A percentile compares a stretch with the other conserved stretches of the same genome.
Evolutionary conservation across 1,140 invertebrate species (phyloP).

Genomic region (Subanguina moxae): DNA sequence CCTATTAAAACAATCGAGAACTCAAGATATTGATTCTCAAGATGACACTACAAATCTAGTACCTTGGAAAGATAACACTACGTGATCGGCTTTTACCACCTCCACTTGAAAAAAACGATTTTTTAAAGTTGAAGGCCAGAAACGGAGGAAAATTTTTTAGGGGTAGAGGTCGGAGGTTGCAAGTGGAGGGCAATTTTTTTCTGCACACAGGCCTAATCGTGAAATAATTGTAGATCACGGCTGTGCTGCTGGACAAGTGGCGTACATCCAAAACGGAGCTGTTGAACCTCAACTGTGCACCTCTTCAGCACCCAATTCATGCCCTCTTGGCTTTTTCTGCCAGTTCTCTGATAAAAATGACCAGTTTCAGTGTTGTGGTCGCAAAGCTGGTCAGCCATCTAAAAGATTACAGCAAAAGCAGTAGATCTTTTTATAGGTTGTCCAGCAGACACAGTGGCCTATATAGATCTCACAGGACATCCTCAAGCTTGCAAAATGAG

Average conservation of each 20-base stretch:
- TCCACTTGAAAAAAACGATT: conserved; percentile 7
- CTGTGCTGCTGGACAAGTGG: conserved; percentile 48
- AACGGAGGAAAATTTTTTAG: too few species aligned
- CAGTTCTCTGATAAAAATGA: conserved; percentile 56
- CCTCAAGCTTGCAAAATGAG: conserved; percentile 30
- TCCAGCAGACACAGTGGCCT: conserved; percentile 47
- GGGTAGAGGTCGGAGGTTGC: too few species aligned
- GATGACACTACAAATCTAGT: too few species aligned
- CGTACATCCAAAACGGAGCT: conserved; percentile 16
- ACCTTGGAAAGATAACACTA: neutral
- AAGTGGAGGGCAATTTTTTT: too few species aligned
- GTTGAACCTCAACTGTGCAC: conserved; percentile 45
- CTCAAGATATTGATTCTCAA: too few species aligned
- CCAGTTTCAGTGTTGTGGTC: conserved; percentile 56
- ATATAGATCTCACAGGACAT: conserved; percentile 39
- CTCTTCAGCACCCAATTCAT: conserved; percentile 43
- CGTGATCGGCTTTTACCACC: neutral
- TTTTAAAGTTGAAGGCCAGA: too few species aligned
- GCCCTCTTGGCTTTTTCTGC: conserved; percentile 54
- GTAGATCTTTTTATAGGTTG: conserved; percentile 11
- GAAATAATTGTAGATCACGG: conserved; percentile 35
- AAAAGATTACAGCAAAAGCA: neutral
- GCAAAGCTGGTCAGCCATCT: conserved; percentile 37
- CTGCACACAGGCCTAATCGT: too few species aligned
- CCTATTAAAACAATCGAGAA: too few species aligned